A percentile compares a stretch with the other conserved stretches of the same genome.
Conservation (phyloP, 1,140 invertebrate genomes). For the Pantala flavescens region DNA sequence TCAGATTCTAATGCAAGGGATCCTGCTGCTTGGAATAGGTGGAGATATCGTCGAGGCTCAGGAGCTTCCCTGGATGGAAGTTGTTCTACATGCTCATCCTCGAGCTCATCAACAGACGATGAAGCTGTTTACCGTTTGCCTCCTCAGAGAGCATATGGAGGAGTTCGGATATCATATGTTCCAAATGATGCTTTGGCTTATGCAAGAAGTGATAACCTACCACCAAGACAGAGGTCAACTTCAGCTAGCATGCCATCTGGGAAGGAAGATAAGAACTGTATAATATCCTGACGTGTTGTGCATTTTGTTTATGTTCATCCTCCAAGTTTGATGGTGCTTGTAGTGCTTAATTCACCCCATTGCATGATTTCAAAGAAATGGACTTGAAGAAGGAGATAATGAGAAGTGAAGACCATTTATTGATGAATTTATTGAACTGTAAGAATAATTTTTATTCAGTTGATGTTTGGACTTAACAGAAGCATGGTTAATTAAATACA, state of each 20-base stretch:
- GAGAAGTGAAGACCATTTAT: too few species aligned
- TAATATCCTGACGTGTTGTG: conserved; percentile 49
- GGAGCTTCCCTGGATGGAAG: conserved; percentile 24
- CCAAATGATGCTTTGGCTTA: conserved; percentile 77
- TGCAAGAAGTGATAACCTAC: conserved; percentile 51
- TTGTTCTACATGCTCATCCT: conserved; percentile 78
- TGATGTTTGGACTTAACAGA: too few species aligned
- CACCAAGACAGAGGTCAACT: conserved; percentile 32
- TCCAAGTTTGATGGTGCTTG: too few species aligned
- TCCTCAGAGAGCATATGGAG: conserved; percentile 67
- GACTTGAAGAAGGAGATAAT: too few species aligned
- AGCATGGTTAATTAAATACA: too few species aligned
- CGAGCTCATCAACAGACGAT: conserved; percentile 66
- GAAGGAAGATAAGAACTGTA: conserved; percentile 54
- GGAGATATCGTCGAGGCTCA: neutral
- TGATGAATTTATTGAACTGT: too few species aligned
- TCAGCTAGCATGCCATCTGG: conserved; percentile 26
- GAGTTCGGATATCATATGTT: conserved; percentile 78
- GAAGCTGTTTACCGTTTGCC: conserved; percentile 72
- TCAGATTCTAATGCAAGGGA: neutral
- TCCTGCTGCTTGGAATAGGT: neutral
- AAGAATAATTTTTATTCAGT: too few species aligned
- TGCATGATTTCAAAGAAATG: too few species aligned
- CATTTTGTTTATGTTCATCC: too few species aligned
- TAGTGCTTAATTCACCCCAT: too few species aligned